Percentiles rank a stretch among this genome's conserved stretches.
These are phyloP conservation scores for Agapornis canus DNA, from an alignment of 2,797 vertebrate genomes.

Conservation along the genomic window DNA sequence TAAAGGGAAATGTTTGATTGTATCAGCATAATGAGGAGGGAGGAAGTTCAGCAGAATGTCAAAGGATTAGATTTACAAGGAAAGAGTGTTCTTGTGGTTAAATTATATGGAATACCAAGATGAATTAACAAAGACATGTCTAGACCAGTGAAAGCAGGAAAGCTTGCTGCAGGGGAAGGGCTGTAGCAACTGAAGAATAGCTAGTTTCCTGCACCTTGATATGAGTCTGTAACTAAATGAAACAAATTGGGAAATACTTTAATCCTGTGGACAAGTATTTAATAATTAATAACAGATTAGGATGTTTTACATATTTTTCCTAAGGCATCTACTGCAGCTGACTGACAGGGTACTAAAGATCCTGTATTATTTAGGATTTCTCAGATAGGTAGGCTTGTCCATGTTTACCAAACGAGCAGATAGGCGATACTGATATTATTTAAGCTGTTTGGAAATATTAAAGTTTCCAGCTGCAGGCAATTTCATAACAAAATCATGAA, in stretches of 20 bases:
- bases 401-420: neutral
- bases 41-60: neutral
- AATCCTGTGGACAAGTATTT: neutral
- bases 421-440: neutral
- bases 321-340: neutral
- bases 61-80: neutral
- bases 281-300: neutral
- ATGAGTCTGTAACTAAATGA: neutral
- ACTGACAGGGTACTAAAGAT: neutral
- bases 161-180: neutral
- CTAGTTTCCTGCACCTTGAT: neutral
- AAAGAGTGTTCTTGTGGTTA: rapidly evolving
- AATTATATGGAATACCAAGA: neutral
- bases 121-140: neutral
- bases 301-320: neutral
- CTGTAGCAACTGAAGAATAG: neutral
- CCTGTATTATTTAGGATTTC: neutral
- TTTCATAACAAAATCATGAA: neutral
- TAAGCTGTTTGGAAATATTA: neutral
- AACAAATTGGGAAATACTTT: neutral
- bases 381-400: neutral
- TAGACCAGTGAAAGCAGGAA: neutral
- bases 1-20: neutral
- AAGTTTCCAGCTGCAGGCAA: neutral
- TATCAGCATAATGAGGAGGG: neutral